Conservation (phyloP, 2,113 vertebrate genomes). For the Raphicerus campestris region DNA sequence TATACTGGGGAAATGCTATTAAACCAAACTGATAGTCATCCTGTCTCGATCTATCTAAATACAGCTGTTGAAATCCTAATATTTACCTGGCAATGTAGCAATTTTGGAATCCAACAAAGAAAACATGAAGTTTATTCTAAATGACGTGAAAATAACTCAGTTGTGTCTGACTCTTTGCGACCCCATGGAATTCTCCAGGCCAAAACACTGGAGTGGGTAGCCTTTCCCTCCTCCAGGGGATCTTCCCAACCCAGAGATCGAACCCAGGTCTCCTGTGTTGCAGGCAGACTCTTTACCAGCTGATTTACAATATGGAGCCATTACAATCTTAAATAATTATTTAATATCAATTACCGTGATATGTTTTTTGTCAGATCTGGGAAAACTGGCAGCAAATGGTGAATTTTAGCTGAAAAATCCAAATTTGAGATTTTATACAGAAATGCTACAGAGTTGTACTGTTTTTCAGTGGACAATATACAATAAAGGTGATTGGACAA, state of each 20-base stretch:
- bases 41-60: not conserved
- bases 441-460: not conserved
- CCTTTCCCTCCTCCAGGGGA: not conserved
- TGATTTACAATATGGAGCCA: not conserved
- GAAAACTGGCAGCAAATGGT: not conserved
- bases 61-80: not conserved
- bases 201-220: not conserved
- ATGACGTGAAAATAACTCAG: not conserved
- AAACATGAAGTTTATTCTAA: not conserved
- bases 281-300: not conserved
- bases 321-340: not conserved
- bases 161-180: not conserved
- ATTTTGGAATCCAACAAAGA: not conserved
- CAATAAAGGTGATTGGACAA: not conserved
- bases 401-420: not conserved
- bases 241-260: not conserved
- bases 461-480: not conserved
- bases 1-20: not conserved
- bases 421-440: not conserved
- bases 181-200: not conserved
- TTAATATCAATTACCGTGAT: not conserved
- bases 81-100: constrained; percentile 8
- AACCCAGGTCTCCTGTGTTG: not conserved
- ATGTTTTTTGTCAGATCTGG: not conserved
- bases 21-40: not conserved